A percentile compares a stretch with the other conserved stretches of the same genome.
Evolutionary conservation across 2,113 vertebrate genomes (phyloP).

Genomic region (Ifrita kowaldi): DNA sequence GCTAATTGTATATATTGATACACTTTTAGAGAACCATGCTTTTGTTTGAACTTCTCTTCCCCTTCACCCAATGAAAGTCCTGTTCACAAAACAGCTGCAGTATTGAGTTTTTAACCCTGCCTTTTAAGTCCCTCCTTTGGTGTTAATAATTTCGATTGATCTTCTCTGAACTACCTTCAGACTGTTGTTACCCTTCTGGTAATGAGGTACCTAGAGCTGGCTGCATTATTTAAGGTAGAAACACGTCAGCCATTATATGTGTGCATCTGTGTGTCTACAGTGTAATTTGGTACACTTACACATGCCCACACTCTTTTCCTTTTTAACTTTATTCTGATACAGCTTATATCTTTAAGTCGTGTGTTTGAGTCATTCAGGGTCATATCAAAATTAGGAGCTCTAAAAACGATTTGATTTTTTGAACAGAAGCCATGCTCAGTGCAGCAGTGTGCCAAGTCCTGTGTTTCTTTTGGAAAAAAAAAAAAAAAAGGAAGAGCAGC

Average conservation of each 20-base stretch:
- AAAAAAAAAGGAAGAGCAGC: neutral
- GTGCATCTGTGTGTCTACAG: neutral
- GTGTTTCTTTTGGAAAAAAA: neutral
- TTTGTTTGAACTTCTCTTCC: neutral
- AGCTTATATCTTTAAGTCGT: neutral
- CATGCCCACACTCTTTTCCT: neutral
- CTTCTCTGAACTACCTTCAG: neutral
- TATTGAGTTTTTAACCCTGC: neutral
- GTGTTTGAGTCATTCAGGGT: neutral
- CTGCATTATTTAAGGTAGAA: constrained; percentile 19
- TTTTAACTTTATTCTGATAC: neutral
- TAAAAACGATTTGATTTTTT: neutral
- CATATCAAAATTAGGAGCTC: neutral
- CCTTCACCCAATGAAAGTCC: neutral
- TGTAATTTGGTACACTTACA: neutral
- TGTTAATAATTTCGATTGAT: neutral
- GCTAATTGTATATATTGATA: neutral
- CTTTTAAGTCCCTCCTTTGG: constrained; percentile 5
- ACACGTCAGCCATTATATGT: neutral
- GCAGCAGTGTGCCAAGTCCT: neutral
- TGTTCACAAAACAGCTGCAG: neutral
- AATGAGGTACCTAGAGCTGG: neutral
- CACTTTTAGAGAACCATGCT: neutral
- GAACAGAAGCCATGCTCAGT: neutral
- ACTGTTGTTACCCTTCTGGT: neutral